A percentile compares a stretch with the other conserved stretches of the same genome.
These are phyloP conservation scores for Bombus balteatus DNA, from an alignment of 1,140 invertebrate genomes.

Conservation along the genomic window DNA sequence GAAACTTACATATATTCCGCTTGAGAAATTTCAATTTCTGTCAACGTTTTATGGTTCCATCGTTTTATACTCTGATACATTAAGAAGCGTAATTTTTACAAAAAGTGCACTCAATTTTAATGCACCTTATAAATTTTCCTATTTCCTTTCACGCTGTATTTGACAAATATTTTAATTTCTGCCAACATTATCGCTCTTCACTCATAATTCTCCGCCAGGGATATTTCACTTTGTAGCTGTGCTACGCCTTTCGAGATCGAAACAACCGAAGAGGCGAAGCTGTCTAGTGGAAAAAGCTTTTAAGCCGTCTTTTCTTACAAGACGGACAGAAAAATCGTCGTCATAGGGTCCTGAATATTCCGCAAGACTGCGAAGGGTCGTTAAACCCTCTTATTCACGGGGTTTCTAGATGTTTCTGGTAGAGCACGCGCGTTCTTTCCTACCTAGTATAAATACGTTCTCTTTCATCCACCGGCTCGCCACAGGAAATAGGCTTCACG, in stretches of 20 bases:
- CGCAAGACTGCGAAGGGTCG: background rate
- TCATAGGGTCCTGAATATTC: background rate
- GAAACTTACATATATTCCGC: too few relatives aligned
- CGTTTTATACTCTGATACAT: too few relatives aligned
- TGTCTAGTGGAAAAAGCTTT: background rate
- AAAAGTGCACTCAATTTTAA: too few relatives aligned
- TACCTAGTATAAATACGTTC: too few relatives aligned
- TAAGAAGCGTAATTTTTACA: too few relatives aligned
- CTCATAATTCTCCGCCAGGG: background rate
- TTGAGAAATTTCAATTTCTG: too few relatives aligned
- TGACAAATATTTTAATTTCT: background rate
- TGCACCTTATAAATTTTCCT: too few relatives aligned
- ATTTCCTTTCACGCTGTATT: too few relatives aligned
- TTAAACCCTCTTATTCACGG: slow-evolving; percentile 30
- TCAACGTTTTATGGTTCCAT: too few relatives aligned
- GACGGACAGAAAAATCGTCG: slow-evolving; percentile 2
- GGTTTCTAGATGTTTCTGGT: background rate
- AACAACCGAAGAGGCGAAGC: background rate
- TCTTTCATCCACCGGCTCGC: too few relatives aligned
- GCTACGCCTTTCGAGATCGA: background rate
- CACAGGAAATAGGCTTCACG: too few relatives aligned
- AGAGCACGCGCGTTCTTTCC: too few relatives aligned
- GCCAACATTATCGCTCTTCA: background rate
- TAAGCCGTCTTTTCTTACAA: background rate
- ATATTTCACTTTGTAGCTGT: background rate